These are phyloP conservation scores for Menura novaehollandiae DNA, from an alignment of 2,113 vertebrate species.

Conservation along the genomic window DNA sequence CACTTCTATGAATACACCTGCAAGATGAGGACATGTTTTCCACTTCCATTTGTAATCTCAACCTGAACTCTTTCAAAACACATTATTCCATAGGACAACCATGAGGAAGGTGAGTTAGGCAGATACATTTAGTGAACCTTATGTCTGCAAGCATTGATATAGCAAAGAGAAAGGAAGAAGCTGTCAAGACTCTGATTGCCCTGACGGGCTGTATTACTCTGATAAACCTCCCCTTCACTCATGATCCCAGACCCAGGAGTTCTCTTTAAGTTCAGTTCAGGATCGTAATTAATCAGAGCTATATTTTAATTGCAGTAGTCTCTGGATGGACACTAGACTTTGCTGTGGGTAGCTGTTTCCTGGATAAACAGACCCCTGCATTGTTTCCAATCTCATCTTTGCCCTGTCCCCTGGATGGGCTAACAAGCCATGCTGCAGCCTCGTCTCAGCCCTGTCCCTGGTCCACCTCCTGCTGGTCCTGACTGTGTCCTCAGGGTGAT, in stretches of 20 bases:
- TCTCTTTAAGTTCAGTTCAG: background rate
- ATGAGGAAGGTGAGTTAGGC: background rate
- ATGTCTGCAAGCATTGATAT: background rate
- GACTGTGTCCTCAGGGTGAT: background rate
- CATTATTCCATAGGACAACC: background rate
- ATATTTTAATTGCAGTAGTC: background rate
- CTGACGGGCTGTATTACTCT: background rate
- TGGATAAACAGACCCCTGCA: background rate
- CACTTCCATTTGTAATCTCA: background rate
- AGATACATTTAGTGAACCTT: background rate
- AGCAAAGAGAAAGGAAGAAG: background rate
- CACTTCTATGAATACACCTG: background rate
- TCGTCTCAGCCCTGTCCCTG: background rate
- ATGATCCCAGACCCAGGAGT: background rate
- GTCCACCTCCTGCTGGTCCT: background rate
- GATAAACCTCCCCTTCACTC: background rate
- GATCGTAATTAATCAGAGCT: rapidly evolving
- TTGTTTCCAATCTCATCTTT: background rate
- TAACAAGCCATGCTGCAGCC: background rate
- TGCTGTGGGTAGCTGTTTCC: background rate
- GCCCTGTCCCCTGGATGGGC: background rate
- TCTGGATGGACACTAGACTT: background rate
- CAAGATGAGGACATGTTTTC: background rate
- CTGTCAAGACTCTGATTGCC: background rate
- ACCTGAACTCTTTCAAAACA: background rate